Conservation (phyloP, 2,113 vertebrate genomes). For the Phrynosoma platyrhinos region DNA sequence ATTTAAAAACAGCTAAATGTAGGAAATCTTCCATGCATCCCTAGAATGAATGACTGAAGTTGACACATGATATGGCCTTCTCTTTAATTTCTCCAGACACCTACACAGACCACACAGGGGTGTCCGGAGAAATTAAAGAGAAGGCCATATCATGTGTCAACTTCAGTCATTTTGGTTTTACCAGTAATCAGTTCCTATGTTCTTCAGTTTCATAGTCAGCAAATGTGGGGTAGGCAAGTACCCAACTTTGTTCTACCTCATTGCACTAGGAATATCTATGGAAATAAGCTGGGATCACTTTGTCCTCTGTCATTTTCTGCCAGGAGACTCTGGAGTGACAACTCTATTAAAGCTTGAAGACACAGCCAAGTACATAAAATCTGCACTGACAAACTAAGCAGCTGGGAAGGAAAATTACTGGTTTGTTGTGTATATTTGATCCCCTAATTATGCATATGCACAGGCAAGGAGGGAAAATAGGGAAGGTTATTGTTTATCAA, state of each 20-base stretch:
- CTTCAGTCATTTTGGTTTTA: neutral
- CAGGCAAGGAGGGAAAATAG: neutral
- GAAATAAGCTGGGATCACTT: neutral
- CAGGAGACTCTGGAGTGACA: conserved; percentile 28
- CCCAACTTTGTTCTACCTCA: neutral
- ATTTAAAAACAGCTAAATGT: neutral
- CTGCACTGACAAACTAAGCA: conserved; percentile 43
- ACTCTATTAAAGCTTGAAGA: conserved; percentile 44
- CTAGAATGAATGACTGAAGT: neutral
- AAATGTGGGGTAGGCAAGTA: neutral
- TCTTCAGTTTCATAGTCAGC: neutral
- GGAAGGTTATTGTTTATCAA: neutral
- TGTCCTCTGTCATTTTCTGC: conserved; percentile 31
- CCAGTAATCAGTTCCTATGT: neutral
- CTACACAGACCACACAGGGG: too few relatives aligned
- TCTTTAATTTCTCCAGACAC: neutral
- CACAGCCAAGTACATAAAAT: neutral
- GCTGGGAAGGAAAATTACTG: conserved; percentile 35
- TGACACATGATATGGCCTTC: neutral
- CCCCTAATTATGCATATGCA: conserved; percentile 26
- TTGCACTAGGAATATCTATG: conserved; percentile 4
- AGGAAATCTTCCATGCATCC: neutral
- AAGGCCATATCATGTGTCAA: too few relatives aligned
- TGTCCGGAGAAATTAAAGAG: too few relatives aligned
- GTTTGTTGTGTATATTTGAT: conserved; percentile 34